Conservation (phyloP, 2,113 vertebrate genomes). For the Mesoclemmys tuberculata region DNA sequence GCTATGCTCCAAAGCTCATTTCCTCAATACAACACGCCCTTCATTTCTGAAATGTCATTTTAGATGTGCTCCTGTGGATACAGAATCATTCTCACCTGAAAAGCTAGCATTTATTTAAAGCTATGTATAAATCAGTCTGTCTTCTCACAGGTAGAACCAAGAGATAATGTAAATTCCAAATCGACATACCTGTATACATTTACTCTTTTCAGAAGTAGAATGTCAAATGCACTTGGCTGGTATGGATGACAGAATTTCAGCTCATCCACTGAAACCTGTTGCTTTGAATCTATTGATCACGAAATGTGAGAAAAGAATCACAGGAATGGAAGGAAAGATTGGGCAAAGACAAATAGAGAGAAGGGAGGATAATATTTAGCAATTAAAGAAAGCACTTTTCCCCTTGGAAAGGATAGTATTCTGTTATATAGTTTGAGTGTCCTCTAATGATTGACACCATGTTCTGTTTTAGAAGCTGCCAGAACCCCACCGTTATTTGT, state of each 20-base stretch:
- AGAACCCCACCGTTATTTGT: background rate
- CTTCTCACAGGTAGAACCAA: background rate
- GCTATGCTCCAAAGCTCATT: slow-evolving; percentile 14
- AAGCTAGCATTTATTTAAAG: slow-evolving; percentile 8
- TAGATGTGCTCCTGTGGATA: slow-evolving; percentile 23
- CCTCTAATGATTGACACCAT: background rate
- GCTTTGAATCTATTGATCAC: background rate
- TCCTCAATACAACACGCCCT: background rate
- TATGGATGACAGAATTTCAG: background rate
- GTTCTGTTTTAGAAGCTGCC: background rate
- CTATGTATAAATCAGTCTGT: background rate
- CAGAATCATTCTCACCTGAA: slow-evolving; percentile 2
- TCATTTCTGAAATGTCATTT: slow-evolving; percentile 25
- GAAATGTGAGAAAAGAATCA: background rate
- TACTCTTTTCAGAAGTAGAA: background rate
- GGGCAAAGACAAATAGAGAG: background rate
- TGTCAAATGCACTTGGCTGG: background rate
- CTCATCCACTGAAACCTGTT: background rate
- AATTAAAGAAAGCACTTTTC: background rate
- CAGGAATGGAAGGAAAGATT: background rate
- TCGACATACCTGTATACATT: fast-evolving
- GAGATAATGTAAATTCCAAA: background rate
- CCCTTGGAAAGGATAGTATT: background rate
- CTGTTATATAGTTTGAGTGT: fast-evolving
- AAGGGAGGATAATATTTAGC: background rate